These are phyloP conservation scores for Drosophila triauraria DNA, from an alignment of 1,140 invertebrate genomes.

Conservation along the genomic window DNA sequence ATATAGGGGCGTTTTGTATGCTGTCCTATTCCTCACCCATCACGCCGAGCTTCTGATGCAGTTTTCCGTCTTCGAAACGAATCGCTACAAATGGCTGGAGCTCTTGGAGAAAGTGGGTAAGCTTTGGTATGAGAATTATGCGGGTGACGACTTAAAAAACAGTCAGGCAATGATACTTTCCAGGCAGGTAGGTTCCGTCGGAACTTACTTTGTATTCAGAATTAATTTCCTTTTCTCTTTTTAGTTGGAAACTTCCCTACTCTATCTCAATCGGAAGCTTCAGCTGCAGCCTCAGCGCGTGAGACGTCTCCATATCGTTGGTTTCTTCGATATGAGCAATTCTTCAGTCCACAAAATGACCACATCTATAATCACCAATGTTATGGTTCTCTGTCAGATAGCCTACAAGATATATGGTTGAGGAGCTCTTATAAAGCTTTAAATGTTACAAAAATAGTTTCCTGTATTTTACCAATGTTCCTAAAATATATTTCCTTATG, in stretches of 20 bases:
- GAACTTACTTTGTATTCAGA: too few relatives aligned
- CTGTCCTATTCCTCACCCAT: conserved; percentile 13
- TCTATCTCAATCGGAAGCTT: conserved; percentile 38
- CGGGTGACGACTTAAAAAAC: neutral
- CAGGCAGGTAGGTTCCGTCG: conserved; percentile 28
- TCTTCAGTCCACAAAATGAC: conserved; percentile 18
- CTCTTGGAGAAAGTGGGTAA: conserved; percentile 8
- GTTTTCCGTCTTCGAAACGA: conserved; percentile 42
- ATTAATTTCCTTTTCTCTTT: neutral
- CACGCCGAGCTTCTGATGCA: conserved; percentile 42
- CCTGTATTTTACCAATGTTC: too few relatives aligned
- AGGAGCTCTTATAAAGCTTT: neutral
- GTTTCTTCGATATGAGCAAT: conserved; percentile 57
- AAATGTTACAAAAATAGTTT: too few relatives aligned
- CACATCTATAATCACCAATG: conserved; percentile 47
- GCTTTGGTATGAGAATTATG: conserved; percentile 2
- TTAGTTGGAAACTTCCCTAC: conserved; percentile 54
- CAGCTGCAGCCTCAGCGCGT: conserved; percentile 37
- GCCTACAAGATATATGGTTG: conserved; percentile 66
- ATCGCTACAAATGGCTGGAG: conserved; percentile 13
- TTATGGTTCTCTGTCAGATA: conserved; percentile 62
- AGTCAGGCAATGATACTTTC: neutral
- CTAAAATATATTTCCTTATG: neutral
- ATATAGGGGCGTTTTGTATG: neutral
- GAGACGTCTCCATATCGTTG: conserved; percentile 49